Percentiles rank a stretch among this genome's conserved stretches.
Evolutionary conservation across 2,113 vertebrate genomes (phyloP).

Genomic region (Parus major): DNA sequence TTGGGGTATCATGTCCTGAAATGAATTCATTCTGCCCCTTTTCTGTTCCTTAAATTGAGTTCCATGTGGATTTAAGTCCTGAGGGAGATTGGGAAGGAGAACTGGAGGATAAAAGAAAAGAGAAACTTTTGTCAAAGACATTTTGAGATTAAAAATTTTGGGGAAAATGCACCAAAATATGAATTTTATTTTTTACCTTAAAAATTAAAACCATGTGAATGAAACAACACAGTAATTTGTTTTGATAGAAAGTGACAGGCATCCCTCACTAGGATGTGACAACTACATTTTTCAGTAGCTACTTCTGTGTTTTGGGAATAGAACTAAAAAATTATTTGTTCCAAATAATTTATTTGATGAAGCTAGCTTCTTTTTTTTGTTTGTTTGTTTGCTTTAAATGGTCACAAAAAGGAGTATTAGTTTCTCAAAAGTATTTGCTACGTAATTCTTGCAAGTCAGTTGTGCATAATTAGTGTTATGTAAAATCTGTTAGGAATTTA

Average conservation of each 20-base stretch:
- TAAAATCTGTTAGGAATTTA: not conserved
- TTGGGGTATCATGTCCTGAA: not conserved
- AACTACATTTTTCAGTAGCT: not conserved
- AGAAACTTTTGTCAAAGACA: not conserved
- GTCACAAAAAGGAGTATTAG: not conserved
- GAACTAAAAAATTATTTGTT: not conserved
- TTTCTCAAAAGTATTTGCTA: not conserved
- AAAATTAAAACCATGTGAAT: not conserved
- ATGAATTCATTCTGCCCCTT: not conserved
- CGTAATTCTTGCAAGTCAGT: not conserved
- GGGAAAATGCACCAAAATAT: not conserved
- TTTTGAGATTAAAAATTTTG: not conserved
- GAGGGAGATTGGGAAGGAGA: not conserved
- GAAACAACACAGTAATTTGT: not conserved
- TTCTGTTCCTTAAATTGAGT: not conserved
- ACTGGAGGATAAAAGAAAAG: not conserved
- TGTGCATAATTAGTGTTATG: not conserved
- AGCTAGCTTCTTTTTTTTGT: not conserved
- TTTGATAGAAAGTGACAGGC: constrained; percentile 7
- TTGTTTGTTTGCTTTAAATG: not conserved
- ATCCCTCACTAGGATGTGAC: not conserved
- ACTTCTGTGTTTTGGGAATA: constrained; percentile 7
- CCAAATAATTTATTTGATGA: constrained; percentile 23
- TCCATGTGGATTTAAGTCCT: not conserved
- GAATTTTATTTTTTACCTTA: not conserved